Evolutionary conservation across 2,797 vertebrate genomes (phyloP).

Genomic region (Chaetodon trifasciatus): DNA sequence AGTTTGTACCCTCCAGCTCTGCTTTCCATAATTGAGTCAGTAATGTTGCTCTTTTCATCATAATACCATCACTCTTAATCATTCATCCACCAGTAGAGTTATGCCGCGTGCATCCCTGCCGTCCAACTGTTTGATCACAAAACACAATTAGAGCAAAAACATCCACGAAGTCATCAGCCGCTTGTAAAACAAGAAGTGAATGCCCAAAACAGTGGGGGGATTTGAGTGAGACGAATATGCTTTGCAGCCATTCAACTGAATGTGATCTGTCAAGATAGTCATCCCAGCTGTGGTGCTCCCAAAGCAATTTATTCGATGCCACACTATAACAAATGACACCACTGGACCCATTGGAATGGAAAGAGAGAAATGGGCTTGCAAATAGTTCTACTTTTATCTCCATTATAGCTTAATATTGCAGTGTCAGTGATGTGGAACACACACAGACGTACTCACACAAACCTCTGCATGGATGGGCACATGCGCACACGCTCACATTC

Average conservation of each 20-base stretch:
- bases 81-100: constrained; percentile 50
- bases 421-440: constrained; percentile 77
- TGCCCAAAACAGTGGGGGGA: constrained; percentile 28
- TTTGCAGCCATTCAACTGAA: constrained; percentile 55
- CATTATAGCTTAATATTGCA: constrained; percentile 80
- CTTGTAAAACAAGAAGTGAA: constrained; percentile 66
- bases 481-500: constrained; percentile 40
- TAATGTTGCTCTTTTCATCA: constrained; percentile 72
- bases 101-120: constrained; percentile 31
- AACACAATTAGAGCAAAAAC: constrained; percentile 61
- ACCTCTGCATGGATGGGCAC: constrained; percentile 34
- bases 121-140: constrained; percentile 57
- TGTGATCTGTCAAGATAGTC: constrained; percentile 76
- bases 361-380: constrained; percentile 77
- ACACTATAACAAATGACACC: constrained; percentile 76
- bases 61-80: constrained; percentile 69
- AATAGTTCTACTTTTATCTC: constrained; percentile 79
- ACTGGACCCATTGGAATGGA: constrained; percentile 70
- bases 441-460: constrained; percentile 47
- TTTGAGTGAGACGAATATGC: constrained; percentile 65
- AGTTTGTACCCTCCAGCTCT: constrained; percentile 60
- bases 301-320: constrained; percentile 78
- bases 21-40: constrained; percentile 66
- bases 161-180: constrained; percentile 52
- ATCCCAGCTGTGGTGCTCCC: constrained; percentile 72